Base-by-base conservation (phyloP, 2,888 invertebrate species). In the Ormyrus nitidulus region DNA sequence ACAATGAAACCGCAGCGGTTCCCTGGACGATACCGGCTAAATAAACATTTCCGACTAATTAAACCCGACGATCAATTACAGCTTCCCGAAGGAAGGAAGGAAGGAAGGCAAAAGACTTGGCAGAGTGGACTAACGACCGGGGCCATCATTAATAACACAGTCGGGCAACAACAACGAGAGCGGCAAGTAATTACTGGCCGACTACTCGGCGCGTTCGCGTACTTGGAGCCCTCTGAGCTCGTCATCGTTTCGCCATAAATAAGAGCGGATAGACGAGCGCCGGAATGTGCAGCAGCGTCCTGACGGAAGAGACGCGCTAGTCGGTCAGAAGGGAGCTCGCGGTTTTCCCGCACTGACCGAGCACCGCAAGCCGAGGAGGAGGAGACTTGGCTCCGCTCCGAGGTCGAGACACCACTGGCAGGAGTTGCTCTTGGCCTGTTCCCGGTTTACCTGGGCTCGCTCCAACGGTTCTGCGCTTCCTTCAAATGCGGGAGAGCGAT, bases 161-260 rank as follows among this genome's bases (percentile, higher is more conserved):
- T 65, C 54, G 54, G 61, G 65, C 70, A 48, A 66, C 73, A 66
- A 51, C 69, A 19, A 19, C 19, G 19, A 19, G 19, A 19, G 69
- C 53, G 72, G 75, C 59, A 77, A 72, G 80, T 77, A 81, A 81
- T 77, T 77, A 73, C 76, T 53, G 53, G 56, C 4, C 77, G 73
- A 65, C 53, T 62, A 54, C 9, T 54, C 64, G 13, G 51, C 64
- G 62, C 46, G 34, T 19, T 46, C 59, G 71, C 10, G 59, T 56
- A 13, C 34, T 34, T 4, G 34, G 34, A 34, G 34, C 34, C 34
- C 34, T 1, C 34, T 34, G 34, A 34, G 77, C 78, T 74, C 78
- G 78, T 81, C 78, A 81, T 81, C 81, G 76, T 56, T 64, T 79
- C 62, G 54, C 72, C 76, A 81, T 79, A 81, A 81, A 81, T 81